phyloP scores from a whole-genome alignment of 2,888 invertebrate species.

The Chymomyza procnemis region DNA sequence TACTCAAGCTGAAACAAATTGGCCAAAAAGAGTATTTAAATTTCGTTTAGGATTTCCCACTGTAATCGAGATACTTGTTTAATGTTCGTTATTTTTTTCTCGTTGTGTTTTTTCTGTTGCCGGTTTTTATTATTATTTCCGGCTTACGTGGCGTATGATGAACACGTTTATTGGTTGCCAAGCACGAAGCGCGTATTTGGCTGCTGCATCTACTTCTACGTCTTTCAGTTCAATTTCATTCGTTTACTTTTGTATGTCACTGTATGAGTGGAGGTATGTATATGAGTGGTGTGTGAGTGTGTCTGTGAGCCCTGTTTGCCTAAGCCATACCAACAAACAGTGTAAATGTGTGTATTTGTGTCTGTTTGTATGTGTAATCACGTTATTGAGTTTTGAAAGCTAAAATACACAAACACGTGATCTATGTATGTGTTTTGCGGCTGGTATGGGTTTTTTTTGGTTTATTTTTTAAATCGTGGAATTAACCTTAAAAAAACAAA shows the following conservation, averaged over 20 bases:
- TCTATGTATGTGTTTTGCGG: conserved; percentile 8
- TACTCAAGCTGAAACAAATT: too few species aligned
- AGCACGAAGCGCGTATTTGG: conserved; percentile 1
- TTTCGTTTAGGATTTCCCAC: too few species aligned
- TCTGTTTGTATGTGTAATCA: conserved; percentile 9
- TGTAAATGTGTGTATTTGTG: neutral
- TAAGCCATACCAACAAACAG: neutral
- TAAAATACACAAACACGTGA: conserved; percentile 18
- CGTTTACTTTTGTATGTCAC: neutral
- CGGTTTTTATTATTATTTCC: conserved; percentile 53
- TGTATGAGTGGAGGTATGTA: conserved; percentile 11
- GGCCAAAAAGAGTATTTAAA: too few species aligned
- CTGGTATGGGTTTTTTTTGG: conserved; percentile 32
- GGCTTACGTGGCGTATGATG: conserved; percentile 56
- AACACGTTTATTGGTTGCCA: conserved; percentile 51
- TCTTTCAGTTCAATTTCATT: neutral
- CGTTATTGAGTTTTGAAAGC: conserved; percentile 42
- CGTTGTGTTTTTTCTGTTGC: conserved; percentile 1
- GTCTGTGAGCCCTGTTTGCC: neutral
- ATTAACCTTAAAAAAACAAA: neutral
- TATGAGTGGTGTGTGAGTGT: conserved; percentile 6
- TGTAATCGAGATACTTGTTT: neutral
- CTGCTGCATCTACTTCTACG: neutral
- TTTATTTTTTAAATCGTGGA: neutral
- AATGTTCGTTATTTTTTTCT: conserved; percentile 12